Evolutionary conservation across 2,888 invertebrate genomes (phyloP).

Genomic region (Hypomecis punctinalis): DNA sequence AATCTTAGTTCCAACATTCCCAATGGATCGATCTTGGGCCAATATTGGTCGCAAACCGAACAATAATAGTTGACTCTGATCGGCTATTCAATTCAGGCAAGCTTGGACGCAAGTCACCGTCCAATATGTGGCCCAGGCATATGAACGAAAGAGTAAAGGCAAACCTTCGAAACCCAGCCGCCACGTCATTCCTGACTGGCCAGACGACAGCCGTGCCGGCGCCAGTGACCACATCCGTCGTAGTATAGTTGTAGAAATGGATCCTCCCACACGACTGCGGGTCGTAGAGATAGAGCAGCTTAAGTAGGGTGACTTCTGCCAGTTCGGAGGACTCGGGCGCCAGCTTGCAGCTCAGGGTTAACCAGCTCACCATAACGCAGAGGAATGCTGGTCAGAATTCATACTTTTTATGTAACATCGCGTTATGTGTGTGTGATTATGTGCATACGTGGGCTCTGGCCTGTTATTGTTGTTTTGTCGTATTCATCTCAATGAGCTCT

Average conservation of each 20-base stretch:
- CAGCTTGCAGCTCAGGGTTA: slow-evolving; percentile 63
- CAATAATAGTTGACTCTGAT: too few relatives aligned
- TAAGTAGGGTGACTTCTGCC: slow-evolving; percentile 69
- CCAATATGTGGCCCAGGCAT: too few relatives aligned
- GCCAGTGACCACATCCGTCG: slow-evolving; percentile 30
- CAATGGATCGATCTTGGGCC: too few relatives aligned
- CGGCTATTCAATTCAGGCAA: not conserved
- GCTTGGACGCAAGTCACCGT: too few relatives aligned
- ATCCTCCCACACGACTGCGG: slow-evolving; percentile 66
- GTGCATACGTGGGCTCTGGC: too few relatives aligned
- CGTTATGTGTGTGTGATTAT: too few relatives aligned
- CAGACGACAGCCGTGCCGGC: slow-evolving; percentile 59
- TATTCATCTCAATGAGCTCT: too few relatives aligned
- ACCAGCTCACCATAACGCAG: slow-evolving; percentile 61
- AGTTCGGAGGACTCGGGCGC: slow-evolving; percentile 58
- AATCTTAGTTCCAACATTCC: too few relatives aligned
- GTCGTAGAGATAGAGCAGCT: slow-evolving; percentile 73
- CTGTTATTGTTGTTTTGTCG: too few relatives aligned
- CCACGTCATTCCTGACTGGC: slow-evolving; percentile 62
- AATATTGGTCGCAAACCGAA: too few relatives aligned
- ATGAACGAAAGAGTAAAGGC: too few relatives aligned
- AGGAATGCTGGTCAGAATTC: slow-evolving; percentile 53
- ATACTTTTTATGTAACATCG: too few relatives aligned
- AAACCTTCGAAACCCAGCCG: slow-evolving; percentile 65
- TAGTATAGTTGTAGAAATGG: slow-evolving; percentile 70